These are phyloP conservation scores for Atherinosoma microstoma DNA, from an alignment of 2,797 vertebrate genomes.

Conservation along the genomic window DNA sequence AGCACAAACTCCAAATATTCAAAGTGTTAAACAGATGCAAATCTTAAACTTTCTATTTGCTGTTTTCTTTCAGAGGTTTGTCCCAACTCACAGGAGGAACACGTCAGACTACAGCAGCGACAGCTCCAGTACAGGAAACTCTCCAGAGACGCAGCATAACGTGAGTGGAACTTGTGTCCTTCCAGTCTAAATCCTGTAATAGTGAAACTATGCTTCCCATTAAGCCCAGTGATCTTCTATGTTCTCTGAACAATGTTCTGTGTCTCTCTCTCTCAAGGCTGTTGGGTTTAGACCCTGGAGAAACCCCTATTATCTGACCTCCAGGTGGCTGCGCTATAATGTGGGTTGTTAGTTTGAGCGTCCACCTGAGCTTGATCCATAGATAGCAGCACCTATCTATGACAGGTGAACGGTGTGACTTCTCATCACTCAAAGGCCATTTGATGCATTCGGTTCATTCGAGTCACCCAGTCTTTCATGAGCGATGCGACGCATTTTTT, in stretches of 20 bases:
- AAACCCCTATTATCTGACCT: slow-evolving; percentile 80
- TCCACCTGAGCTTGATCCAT: slow-evolving; percentile 51
- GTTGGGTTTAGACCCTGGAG: slow-evolving; percentile 73
- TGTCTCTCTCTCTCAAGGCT: slow-evolving; percentile 72
- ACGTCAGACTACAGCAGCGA: slow-evolving; percentile 81
- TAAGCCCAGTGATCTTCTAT: background rate
- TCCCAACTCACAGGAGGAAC: slow-evolving; percentile 75
- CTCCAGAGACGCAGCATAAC: slow-evolving; percentile 78
- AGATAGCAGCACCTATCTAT: slow-evolving; percentile 73
- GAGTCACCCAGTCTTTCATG: background rate
- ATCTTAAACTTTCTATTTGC: background rate
- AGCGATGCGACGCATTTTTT: background rate
- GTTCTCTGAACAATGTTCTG: slow-evolving; percentile 48
- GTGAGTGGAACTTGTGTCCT: slow-evolving; percentile 63
- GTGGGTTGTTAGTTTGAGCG: slow-evolving; percentile 71
- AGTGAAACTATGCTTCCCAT: background rate
- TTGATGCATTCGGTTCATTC: slow-evolving; percentile 3
- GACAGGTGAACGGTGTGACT: slow-evolving; percentile 49
- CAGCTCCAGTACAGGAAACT: slow-evolving; percentile 78
- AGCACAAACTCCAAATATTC: background rate
- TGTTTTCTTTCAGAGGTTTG: slow-evolving; percentile 56
- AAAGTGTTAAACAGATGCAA: background rate
- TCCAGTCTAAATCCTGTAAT: background rate
- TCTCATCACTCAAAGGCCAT: background rate
- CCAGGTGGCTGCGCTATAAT: slow-evolving; percentile 78